Evolutionary conservation across 2,888 invertebrate species (phyloP).

Genomic region (Ischnus inquisitorius): DNA sequence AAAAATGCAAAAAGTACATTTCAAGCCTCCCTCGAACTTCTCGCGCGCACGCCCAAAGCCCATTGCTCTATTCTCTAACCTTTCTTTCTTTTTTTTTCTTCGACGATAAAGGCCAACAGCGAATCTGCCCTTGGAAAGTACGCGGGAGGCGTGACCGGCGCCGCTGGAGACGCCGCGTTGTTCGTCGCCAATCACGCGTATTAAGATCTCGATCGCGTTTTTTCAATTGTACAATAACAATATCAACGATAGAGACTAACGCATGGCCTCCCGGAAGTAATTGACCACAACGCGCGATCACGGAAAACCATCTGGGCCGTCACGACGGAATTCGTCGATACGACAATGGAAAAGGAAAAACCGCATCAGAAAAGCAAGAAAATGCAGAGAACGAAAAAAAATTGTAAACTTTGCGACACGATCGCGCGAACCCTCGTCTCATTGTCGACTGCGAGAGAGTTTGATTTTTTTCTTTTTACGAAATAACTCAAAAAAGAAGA

Average conservation of each 20-base stretch:
- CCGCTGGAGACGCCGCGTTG: constrained; percentile 94
- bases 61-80: constrained; percentile 14
- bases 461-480: constrained; percentile 38
- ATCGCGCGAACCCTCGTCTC: constrained; percentile 10
- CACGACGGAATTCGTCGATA: constrained; percentile 36
- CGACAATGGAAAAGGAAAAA: constrained; percentile 13
- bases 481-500: not conserved
- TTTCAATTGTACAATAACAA: constrained; percentile 57
- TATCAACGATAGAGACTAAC: constrained; percentile 58
- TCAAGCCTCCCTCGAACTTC: constrained; percentile 25
- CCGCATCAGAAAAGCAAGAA: constrained; percentile 37
- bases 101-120: constrained; percentile 93
- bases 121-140: constrained; percentile 97
- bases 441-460: constrained; percentile 18
- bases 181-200: constrained; percentile 99
- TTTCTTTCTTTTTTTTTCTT: constrained; percentile 37
- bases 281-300: constrained; percentile 35
- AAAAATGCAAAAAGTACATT: constrained; percentile 42
- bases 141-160: constrained; percentile 94
- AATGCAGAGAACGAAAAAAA: constrained; percentile 8
- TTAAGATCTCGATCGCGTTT: constrained; percentile 86
- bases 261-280: constrained; percentile 55
- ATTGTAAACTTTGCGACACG: constrained; percentile 5
- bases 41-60: constrained; percentile 29
- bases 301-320: constrained; percentile 20